phyloP scores from a whole-genome alignment of 2,888 invertebrate genomes.

The Aquatica leii region DNA sequence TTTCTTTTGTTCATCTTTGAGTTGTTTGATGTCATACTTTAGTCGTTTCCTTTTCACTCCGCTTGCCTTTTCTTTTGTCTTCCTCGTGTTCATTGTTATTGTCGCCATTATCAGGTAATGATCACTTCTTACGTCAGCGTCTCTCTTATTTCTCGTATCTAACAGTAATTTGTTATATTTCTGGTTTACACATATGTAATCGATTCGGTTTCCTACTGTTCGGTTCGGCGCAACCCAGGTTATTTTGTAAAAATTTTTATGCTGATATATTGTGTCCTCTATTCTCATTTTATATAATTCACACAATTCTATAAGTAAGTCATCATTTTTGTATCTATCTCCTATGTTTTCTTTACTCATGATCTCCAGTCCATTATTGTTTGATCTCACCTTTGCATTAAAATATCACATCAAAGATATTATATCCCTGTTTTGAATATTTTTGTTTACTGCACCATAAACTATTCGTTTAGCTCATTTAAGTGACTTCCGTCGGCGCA shows the following conservation, averaged over 20 bases:
- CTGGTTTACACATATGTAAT: slow-evolving; percentile 1
- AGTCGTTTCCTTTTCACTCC: not conserved
- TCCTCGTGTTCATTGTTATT: not conserved
- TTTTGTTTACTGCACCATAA: not conserved
- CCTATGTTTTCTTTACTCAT: not conserved
- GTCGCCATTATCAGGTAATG: not conserved
- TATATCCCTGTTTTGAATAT: not conserved
- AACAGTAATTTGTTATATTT: not conserved
- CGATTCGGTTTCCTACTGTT: not conserved
- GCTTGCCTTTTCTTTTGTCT: not conserved
- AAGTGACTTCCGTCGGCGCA: not conserved
- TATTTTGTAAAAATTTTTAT: slow-evolving; percentile 3
- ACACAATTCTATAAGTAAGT: not conserved
- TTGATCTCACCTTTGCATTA: not conserved
- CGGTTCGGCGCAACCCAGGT: not conserved
- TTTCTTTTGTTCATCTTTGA: not conserved
- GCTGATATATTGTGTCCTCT: not conserved
- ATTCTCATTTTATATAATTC: not conserved
- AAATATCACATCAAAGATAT: not conserved
- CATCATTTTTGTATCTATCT: not conserved
- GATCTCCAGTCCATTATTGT: not conserved
- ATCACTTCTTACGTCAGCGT: not conserved
- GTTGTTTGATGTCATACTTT: not conserved
- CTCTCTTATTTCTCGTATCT: not conserved
- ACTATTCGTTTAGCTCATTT: not conserved